Evolutionary conservation across 2,888 invertebrate genomes (phyloP), one percentile per base, ranked within the genome.

Genomic region (Drosophila helvetica): DNA sequence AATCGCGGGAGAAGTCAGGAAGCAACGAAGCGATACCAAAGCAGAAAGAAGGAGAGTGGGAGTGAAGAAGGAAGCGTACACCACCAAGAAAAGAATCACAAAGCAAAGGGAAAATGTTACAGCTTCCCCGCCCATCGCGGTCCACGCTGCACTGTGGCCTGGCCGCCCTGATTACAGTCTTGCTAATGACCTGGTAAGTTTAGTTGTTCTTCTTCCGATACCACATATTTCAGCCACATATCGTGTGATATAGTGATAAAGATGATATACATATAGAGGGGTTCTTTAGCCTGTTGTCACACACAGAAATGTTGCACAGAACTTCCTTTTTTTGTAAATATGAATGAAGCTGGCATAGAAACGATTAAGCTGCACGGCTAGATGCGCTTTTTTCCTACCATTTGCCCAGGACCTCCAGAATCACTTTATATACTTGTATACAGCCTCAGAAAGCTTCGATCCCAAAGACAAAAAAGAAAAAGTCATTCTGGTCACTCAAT

Each of bases 121-220:
- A 80, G 69, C 75, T 88, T 71, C 74, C 79, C 55, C 66, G 82
- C 67, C 78, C 80, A 30, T 79, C 74, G 46, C 78, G 77, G 58
- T 60, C 85, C 42, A 65, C 79, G 57, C 64, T 90, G 58, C 80
- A 83, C 42, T 76, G 79, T 42, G 79, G 73, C 55, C 66, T 67
- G 53, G 78, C 74, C 9, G 82, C 78, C 33, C 48, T 90, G n/a
- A 55, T 77, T 51, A 66, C 78, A 51, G 63, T 86, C 61, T 55
- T 82, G 47, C 59, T 90, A 53, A 77, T 90, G 69, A 75, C 86
- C 80, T 90, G 90, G 90, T 91, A 75, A 89, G 90, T 22, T 22
- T 22, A 22, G 22, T 85, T 38, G 38, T 45, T 45, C n/a, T n/a
- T n/a, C n/a, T n/a, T n/a, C n/a, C n/a, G n/a, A n/a, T n/a, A n/a